A percentile compares a stretch with the other conserved stretches of the same genome.
Conservation (phyloP, 2,797 vertebrate genomes). For the Silurus lanzhouensis region DNA sequence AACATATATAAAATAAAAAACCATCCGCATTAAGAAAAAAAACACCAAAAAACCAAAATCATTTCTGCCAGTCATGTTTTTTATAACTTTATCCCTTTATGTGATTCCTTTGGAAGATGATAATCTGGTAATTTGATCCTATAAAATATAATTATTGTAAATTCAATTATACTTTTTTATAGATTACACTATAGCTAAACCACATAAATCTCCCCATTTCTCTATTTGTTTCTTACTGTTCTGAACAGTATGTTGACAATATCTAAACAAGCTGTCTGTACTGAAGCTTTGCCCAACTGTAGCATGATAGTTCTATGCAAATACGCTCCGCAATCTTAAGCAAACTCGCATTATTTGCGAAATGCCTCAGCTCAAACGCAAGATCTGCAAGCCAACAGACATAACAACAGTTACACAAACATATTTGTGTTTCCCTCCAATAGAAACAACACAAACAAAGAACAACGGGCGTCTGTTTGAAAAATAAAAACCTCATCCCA, state of each 20-base stretch:
- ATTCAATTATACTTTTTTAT: background rate
- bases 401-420: conserved; percentile 50
- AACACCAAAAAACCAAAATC: background rate
- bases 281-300: conserved; percentile 41
- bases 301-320: conserved; percentile 54
- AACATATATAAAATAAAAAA: background rate
- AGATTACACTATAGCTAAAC: too few relatives aligned
- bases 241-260: conserved; percentile 34
- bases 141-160: background rate
- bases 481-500: background rate
- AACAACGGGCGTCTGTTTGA: background rate
- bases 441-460: conserved; percentile 39
- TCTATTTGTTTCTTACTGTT: background rate
- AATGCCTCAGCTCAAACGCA: conserved; percentile 34
- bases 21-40: background rate
- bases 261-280: conserved; percentile 28
- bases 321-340: conserved; percentile 54
- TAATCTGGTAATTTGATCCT: conserved; percentile 5
- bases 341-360: conserved; percentile 50
- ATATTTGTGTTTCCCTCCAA: conserved; percentile 34
- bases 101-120: background rate
- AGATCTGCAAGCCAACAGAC: conserved; percentile 28
- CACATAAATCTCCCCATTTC: background rate
- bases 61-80: background rate
- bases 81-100: background rate